Base-by-base conservation (phyloP, 1,140 invertebrate species). In the Cataglyphis hispanica region DNA sequence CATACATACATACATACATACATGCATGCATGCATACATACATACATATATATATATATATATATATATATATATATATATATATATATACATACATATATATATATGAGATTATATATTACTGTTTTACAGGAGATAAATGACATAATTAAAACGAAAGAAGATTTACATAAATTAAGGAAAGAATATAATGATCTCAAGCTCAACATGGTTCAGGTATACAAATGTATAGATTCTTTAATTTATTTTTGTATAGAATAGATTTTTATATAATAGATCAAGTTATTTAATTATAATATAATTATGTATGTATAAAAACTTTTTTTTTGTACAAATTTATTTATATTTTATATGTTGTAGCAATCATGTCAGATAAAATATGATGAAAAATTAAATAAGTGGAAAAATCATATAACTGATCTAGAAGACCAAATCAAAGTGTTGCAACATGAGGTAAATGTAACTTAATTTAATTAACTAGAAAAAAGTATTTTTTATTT, bases 141-240 rank as follows among this genome's bases (percentile, higher is more conserved):
- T 74, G 86, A 93, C 25, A 87, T 77, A 78, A 84, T 92, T 75
- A 90, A 91, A 90, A 46, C 88, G 2, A 94, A 94, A 75, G 86
- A 86, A 64, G 91, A 93, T 34, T 78, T 92, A 61, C 86, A 91
- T 25, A 93, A 90, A 74, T 84, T 94, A 74, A 91, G 58, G 60
- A 94, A 93, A 37, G 91, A 93, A 78, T 92, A 89, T 56, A 91
- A 94, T 22, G 91, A 93, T 31, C 87, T 94, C n/a, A 92, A 91
- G 70, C 64, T 87, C 16, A 87, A 89, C 80, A 76, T 87, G 22
- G 56, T 78, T 0, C 85, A 92, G 84, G 92, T 92, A 83, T 46
- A 56, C 7, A 43, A 66, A 16, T 64, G 0, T 76, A 67, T 80
- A 11, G 37, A 27, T 63, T 31, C 72, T 78, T 80, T 16, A 19